Evolutionary conservation across 2,113 vertebrate genomes (phyloP), one percentile per base, ranked within the genome.

Genomic region (Gobius niger): DNA sequence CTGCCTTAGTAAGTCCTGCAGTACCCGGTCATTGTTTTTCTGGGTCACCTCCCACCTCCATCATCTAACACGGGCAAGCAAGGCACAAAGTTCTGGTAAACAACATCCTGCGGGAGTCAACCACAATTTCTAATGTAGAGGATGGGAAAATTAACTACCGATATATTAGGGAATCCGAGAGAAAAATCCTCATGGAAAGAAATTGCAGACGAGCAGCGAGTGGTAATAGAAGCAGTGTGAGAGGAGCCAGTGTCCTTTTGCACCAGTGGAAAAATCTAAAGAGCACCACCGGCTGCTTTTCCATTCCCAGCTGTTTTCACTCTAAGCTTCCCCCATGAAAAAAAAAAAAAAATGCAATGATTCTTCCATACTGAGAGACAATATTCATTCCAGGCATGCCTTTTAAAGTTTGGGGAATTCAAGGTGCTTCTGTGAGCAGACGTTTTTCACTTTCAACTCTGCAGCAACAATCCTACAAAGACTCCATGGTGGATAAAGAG

Each of bases 141-240:
- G 24, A 34, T 34, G 24, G 24, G 24, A 34, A 34, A 34, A 34
- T 34, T 34, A 34, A 4, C 24, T 3, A 34, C 24, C 4, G 7
- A 46, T 9, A 7, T 46, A 9, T 46, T 78, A 83, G 86, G 86
- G 83, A n/a, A n/a, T n/a, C n/a, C n/a, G n/a, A n/a, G n/a, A n/a
- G n/a, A 78, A 54, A 86, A 73, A 71, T 70, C 61, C 65, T 68
- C 68, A 74, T 82, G 65, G 75, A 83, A 72, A 82, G 24, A 83
- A 77, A 64, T 85, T 54, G 67, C 64, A 63, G 60, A 53, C 83
- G 47, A 5, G 81, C 9, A 34, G 24, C 24, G 3, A 50, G 13
- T 77, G 71, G 73, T 44, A 63, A 70, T 63, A 53, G 41, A 72
- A 76, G 16, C 8, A 9, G 13, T 51, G 66, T 60, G 51, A 57